Percentiles rank a stretch among this genome's conserved stretches.
Conservation (phyloP, 2,113 vertebrate species). For the Myodes glareolus region DNA sequence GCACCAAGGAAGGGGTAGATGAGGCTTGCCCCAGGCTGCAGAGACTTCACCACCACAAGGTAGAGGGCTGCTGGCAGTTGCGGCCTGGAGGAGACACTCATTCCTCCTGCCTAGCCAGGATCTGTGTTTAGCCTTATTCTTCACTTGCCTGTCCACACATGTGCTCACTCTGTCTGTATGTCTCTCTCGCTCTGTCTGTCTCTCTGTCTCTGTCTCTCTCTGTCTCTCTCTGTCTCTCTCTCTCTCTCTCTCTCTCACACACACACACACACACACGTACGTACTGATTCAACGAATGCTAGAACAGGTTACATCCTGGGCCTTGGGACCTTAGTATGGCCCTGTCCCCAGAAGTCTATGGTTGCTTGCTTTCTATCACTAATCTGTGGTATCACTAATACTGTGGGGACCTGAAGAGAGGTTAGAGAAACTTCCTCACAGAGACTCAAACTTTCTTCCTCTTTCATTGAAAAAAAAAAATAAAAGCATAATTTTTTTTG, state of each 20-base stretch:
- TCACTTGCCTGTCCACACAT: too few species aligned
- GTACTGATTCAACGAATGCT: neutral
- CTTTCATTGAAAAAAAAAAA: slow-evolving; percentile 31
- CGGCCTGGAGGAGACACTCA: neutral
- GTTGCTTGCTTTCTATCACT: neutral
- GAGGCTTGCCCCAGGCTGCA: neutral
- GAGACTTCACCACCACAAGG: neutral
- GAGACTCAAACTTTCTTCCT: neutral
- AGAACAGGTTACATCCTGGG: neutral
- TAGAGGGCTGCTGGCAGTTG: neutral
- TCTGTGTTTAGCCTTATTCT: neutral
- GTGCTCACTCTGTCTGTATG: rapidly evolving
- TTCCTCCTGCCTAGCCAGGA: neutral
- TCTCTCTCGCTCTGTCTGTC: too few species aligned
- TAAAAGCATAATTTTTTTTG: neutral
- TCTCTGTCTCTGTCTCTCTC: too few species aligned
- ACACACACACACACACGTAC: neutral
- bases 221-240: too few species aligned
- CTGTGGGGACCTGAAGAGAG: neutral
- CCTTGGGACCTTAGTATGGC: neutral
- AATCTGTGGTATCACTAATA: neutral
- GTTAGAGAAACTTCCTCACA: slow-evolving; percentile 39
- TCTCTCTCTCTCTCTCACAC: too few species aligned
- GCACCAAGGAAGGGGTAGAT: neutral
- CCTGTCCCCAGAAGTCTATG: neutral